Base-by-base conservation (phyloP, 2,888 invertebrate genomes). In the Seira ritae region DNA sequence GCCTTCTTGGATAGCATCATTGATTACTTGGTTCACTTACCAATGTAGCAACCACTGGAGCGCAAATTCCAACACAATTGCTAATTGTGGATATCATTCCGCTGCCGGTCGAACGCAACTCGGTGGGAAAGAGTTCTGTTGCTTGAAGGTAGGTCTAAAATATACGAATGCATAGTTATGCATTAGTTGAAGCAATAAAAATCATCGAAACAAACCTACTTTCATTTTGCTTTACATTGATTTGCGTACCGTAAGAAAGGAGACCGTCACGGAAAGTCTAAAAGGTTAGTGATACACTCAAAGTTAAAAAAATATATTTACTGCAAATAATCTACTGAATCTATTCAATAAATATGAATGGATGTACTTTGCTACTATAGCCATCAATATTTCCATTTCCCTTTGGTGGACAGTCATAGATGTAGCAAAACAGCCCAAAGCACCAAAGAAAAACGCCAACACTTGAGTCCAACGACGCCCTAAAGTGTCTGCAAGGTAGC, bases 61-160 rank as follows among this genome's bases (percentile, higher is more conserved):
- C 92, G 60, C 92, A 86, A 19, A 93, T 91, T 17, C 92, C 92
- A 67, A 93, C 91, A 31, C 91, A 91, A 89, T 93, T 93, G 4
- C 92, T 75, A 10, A 93, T 89, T 62, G 94, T 92, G 77, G 92
- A 92, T 31, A 93, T 93, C 80, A 94, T 89, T 0, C 94, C 92
- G 87, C 93, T 92, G 67, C 94, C 94, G 6, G 94, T 93, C 89
- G 94, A 94, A 37, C 94, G 91, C 37, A 94, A 91, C 87, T 93
- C 93, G 0, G 94, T 94, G n/a, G 94, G 94, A 90, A 94, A 94
- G 22, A 94, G 91, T 90, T 94, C 94, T 6, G 84, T 76, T 0
- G 83, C 84, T 73, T 81, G 82, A 10, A 94, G 90, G 89, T 92
- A 93, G 22, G 42, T 90, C 66, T 23, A n/a, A 46, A 46, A 46